Evolutionary conservation across 92 coral and sea anemone genomes (phyloP).

Genomic region (Epizoanthus ramosus): DNA sequence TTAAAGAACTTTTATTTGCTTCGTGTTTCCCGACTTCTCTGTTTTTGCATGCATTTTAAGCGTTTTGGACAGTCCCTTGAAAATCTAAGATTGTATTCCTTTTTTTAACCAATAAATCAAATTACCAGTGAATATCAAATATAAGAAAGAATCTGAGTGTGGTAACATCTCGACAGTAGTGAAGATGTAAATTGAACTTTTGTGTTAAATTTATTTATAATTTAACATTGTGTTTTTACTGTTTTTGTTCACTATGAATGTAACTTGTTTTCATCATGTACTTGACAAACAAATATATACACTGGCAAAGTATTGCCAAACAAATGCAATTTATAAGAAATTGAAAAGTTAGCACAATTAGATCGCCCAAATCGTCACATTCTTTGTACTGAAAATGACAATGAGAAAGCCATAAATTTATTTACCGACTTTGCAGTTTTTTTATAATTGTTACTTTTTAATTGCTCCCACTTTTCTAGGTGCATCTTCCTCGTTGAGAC

Average conservation of each 20-base stretch:
- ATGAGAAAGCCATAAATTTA: not conserved
- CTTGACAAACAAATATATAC: not conserved
- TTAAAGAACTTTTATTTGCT: too few relatives aligned
- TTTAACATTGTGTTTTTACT: not conserved
- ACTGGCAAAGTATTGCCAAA: not conserved
- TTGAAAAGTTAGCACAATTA: not conserved
- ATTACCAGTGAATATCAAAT: too few relatives aligned
- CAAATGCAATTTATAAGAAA: not conserved
- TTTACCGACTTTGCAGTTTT: not conserved
- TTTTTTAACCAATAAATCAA: too few relatives aligned
- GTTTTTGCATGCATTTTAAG: too few relatives aligned
- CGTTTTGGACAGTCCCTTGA: too few relatives aligned
- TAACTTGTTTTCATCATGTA: not conserved
- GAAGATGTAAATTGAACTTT: too few relatives aligned
- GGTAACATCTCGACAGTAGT: too few relatives aligned
- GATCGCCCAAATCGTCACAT: not conserved
- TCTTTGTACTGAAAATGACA: not conserved
- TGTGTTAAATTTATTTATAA: not conserved
- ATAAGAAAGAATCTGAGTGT: too few relatives aligned
- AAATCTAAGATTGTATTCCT: too few relatives aligned
- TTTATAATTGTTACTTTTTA: not conserved
- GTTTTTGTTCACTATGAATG: not conserved
- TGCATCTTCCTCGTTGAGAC: not conserved
- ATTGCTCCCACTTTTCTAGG: not conserved
- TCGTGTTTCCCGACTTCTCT: too few relatives aligned